Evolutionary conservation across 1,140 invertebrate species (phyloP), one percentile per base, ranked within the genome.

Genomic region (Bombus huntii): DNA sequence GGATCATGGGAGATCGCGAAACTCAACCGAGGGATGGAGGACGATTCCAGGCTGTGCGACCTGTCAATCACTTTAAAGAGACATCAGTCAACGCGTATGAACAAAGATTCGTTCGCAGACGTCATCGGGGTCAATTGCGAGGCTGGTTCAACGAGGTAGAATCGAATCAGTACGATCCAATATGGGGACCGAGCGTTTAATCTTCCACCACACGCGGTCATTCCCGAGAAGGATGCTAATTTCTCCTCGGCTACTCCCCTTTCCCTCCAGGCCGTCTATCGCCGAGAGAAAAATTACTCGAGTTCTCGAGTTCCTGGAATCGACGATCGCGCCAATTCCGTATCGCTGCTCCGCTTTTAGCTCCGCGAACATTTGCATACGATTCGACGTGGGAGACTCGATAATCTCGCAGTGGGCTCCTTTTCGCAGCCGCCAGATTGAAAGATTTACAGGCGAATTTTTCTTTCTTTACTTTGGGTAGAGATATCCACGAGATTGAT

Each of bases 101-200:
- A 70, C 81, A 53, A 83, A 78, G 74, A 83, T 76, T 68, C 81
- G 81, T 25, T 22, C 42, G 47, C 47, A 66, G 71, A 77, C 73
- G 74, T 83, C 74, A 77, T 77, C 81, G 81, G 62, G 81, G 81
- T 83, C 74, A 83, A 83, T 83, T 77, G 81, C 28, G 44, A 31
- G 44, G 31, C 15, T 74, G 28, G 34, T 75, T 78, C 34, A 83
- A 83, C 81, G 74, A 83, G 73, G 44, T 57, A 57, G 74, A 78
- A 83, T 83, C 81, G 62, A 83, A 83, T 83, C 81, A 77, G 81
- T 74, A 77, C 74, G 81, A 78, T 70, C 81, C 81, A 78, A 83
- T 77, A 77, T 78, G 74, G 34, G 62, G 15, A 22, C 18, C 31
- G 31, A 22, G 31, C 73, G 73, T 77, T 77, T 70, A 42, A 68